Conservation (phyloP, 2,113 vertebrate genomes). For the Cyprinodon brontotheroides region DNA sequence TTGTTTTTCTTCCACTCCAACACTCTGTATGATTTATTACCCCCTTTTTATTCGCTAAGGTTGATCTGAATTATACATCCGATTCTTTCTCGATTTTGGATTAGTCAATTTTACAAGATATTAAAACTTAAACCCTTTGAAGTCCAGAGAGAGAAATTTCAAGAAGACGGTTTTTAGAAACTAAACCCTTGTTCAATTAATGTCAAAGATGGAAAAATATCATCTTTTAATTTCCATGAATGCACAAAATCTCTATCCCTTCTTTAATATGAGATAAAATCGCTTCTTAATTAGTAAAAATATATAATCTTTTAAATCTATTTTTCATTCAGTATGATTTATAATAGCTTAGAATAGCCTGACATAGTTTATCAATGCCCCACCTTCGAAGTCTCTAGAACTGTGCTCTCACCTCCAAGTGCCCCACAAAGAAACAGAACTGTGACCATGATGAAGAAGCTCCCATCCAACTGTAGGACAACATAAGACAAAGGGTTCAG, state of each 20-base stretch:
- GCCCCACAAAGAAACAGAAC: slow-evolving; percentile 60
- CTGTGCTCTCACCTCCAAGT: slow-evolving; percentile 64
- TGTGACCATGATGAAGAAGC: slow-evolving; percentile 63
- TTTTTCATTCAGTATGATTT: neutral
- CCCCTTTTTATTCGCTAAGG: too few relatives aligned
- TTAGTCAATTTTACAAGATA: too few relatives aligned
- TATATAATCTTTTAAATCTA: neutral
- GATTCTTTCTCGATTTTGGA: too few relatives aligned
- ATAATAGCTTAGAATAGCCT: neutral
- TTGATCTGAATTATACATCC: too few relatives aligned
- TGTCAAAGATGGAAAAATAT: too few relatives aligned
- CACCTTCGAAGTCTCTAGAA: neutral
- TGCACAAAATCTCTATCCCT: neutral
- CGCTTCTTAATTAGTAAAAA: neutral
- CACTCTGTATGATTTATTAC: too few relatives aligned
- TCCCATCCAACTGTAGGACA: slow-evolving; percentile 46
- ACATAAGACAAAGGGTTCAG: neutral
- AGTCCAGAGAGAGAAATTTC: too few relatives aligned
- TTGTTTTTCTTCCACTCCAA: too few relatives aligned
- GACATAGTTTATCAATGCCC: neutral
- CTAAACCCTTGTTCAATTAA: too few relatives aligned
- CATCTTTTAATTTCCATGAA: neutral
- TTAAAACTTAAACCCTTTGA: too few relatives aligned
- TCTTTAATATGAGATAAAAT: neutral
- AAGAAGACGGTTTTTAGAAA: too few relatives aligned